Conservation (phyloP, 1,140 invertebrate genomes). For the Drosophila sulfurigaster region DNA sequence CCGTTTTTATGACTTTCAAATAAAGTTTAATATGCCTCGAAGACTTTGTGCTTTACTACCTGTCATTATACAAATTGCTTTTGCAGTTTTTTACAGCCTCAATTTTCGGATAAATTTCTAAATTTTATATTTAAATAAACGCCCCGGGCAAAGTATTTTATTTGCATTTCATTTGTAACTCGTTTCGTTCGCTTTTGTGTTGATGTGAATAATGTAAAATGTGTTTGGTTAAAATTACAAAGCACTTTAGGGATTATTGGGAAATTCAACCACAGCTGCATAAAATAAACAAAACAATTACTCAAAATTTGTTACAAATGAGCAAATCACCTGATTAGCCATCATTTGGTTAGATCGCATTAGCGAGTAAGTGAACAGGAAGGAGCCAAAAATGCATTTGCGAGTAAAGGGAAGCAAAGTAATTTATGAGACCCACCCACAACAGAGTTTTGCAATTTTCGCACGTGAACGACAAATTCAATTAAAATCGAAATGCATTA, state of each 20-base stretch:
- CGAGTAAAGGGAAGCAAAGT: neutral
- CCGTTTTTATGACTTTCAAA: conserved; percentile 56
- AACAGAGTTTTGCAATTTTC: conserved; percentile 43
- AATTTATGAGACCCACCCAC: neutral
- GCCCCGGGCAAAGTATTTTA: conserved; percentile 45
- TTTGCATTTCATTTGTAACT: conserved; percentile 52
- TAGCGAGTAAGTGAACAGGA: conserved; percentile 21
- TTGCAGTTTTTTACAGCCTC: conserved; percentile 22
- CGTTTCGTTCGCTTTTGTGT: conserved; percentile 35
- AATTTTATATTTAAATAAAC: conserved; percentile 47
- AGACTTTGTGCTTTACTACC: conserved; percentile 29
- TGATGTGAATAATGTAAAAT: conserved; percentile 8
- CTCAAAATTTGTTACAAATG: conserved; percentile 52
- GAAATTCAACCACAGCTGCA: conserved; percentile 6
- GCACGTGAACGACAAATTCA: conserved; percentile 41
- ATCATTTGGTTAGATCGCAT: conserved; percentile 53
- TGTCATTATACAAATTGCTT: conserved; percentile 43
- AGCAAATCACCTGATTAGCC: conserved; percentile 63
- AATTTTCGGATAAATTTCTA: conserved; percentile 14
- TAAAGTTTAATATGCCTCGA: conserved; percentile 54
- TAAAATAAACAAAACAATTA: conserved; percentile 10
- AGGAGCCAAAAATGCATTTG: conserved; percentile 5
- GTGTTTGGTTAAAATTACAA: neutral
- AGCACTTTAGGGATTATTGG: conserved; percentile 5
- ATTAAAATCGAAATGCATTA: conserved; percentile 55